These are phyloP conservation scores for Caenorhabditis uteleia DNA, from an alignment of 2,888 invertebrate species.

Conservation along the genomic window DNA sequence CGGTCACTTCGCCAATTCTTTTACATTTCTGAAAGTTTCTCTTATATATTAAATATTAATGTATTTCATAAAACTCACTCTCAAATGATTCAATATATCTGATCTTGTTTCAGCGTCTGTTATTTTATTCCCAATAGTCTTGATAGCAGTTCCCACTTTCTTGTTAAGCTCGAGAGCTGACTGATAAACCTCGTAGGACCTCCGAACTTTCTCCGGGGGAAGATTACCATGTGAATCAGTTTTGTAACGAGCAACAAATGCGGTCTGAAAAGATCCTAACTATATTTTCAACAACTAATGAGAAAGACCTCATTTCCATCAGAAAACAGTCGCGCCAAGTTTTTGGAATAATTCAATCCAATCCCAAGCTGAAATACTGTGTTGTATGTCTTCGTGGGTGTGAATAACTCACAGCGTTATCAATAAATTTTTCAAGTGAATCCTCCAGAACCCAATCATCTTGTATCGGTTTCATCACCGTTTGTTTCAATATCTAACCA, in stretches of 20 bases:
- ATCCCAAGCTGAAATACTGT: too few species aligned
- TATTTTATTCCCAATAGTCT: slow-evolving; percentile 27
- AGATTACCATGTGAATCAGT: slow-evolving; percentile 38
- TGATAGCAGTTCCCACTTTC: slow-evolving; percentile 31
- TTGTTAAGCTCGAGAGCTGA: slow-evolving; percentile 32
- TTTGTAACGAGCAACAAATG: slow-evolving; percentile 41
- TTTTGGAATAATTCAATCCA: too few species aligned
- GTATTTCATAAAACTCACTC: background rate
- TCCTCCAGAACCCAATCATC: slow-evolving; percentile 27
- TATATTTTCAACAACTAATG: too few species aligned
- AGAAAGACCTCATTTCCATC: too few species aligned
- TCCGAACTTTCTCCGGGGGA: slow-evolving; percentile 29
- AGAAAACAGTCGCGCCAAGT: too few species aligned
- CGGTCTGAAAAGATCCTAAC: too few species aligned
- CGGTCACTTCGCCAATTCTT: slow-evolving; percentile 34
- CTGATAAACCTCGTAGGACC: slow-evolving; percentile 22
- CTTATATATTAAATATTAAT: background rate
- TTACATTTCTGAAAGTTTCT: slow-evolving; percentile 8
- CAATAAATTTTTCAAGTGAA: slow-evolving; percentile 12
- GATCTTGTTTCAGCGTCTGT: slow-evolving; percentile 4
- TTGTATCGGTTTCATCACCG: slow-evolving; percentile 3
- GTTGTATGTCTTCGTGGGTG: background rate
- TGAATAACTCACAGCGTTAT: slow-evolving; percentile 9
- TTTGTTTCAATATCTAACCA: too few species aligned
- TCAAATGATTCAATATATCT: slow-evolving; percentile 17